These are phyloP conservation scores for Agrotis segetum DNA, from an alignment of 2,888 invertebrate species.

Conservation along the genomic window DNA sequence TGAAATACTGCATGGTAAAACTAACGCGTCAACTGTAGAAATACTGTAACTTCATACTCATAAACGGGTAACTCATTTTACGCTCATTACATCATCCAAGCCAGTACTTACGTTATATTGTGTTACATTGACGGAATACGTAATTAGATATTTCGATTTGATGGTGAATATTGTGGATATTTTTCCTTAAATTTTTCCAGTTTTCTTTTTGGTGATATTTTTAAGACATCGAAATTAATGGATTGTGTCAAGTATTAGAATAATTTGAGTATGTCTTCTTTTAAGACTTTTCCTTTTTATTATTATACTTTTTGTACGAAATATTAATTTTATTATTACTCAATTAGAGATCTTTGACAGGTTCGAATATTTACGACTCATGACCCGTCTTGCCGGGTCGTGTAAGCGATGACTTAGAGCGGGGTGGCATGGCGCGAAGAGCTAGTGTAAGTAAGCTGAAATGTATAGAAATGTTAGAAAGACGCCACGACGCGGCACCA, in stretches of 20 bases:
- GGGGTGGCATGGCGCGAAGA: no score
- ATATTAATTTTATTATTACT: no score
- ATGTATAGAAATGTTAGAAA: no score
- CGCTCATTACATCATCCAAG: conserved; percentile 59
- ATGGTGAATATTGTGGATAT: conserved; percentile 21
- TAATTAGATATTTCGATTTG: conserved; percentile 55
- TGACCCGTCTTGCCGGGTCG: no score
- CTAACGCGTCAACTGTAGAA: neutral
- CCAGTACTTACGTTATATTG: conserved; percentile 52
- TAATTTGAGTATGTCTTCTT: neutral
- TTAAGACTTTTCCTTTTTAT: neutral
- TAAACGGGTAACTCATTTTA: conserved; percentile 64
- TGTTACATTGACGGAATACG: conserved; percentile 62
- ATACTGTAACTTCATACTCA: conserved; percentile 48
- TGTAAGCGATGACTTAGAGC: no score
- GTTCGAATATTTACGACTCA: no score
- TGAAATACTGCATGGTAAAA: conserved; percentile 1
- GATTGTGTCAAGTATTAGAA: neutral
- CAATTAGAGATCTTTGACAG: no score
- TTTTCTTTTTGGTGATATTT: neutral
- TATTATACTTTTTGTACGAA: no score
- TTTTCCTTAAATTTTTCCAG: neutral
- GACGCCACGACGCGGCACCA: no score
- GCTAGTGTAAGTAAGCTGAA: no score
- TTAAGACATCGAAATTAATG: neutral